Evolutionary conservation across 1,140 invertebrate species (phyloP).

Genomic region (Mya arenaria): DNA sequence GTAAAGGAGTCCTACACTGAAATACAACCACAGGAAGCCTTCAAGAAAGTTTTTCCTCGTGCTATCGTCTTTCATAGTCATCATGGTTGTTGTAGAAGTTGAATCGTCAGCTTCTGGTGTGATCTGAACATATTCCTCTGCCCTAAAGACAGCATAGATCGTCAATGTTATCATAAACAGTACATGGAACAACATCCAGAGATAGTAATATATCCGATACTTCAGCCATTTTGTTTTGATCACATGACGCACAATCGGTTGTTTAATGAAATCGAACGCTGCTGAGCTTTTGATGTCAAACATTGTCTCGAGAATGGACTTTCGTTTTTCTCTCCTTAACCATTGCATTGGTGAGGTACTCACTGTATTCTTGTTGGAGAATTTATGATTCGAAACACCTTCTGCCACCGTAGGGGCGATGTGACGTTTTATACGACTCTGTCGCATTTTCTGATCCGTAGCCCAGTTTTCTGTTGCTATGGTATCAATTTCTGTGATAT

Average conservation of each 20-base stretch:
- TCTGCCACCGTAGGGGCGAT: constrained; percentile 43
- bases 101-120: neutral
- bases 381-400: constrained; percentile 37
- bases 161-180: constrained; percentile 59
- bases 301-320: constrained; percentile 63
- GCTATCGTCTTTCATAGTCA: neutral
- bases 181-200: constrained; percentile 58
- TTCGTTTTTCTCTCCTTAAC: constrained; percentile 8
- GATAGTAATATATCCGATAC: constrained; percentile 53
- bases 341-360: neutral
- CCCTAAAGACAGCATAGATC: constrained; percentile 52
- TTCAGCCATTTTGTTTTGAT: constrained; percentile 64
- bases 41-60: neutral
- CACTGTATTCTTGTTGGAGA: constrained; percentile 2
- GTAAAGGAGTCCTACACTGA: constrained; percentile 30
- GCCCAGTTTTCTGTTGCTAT: constrained; percentile 41
- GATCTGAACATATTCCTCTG: constrained; percentile 18
- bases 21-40: constrained; percentile 1
- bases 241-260: constrained; percentile 49
- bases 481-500: constrained; percentile 69
- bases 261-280: constrained; percentile 60
- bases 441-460: neutral
- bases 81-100: neutral
- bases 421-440: neutral
- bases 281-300: constrained; percentile 53